Conservation (phyloP, 2,797 vertebrate species). For the Mionectes olivaceus region DNA sequence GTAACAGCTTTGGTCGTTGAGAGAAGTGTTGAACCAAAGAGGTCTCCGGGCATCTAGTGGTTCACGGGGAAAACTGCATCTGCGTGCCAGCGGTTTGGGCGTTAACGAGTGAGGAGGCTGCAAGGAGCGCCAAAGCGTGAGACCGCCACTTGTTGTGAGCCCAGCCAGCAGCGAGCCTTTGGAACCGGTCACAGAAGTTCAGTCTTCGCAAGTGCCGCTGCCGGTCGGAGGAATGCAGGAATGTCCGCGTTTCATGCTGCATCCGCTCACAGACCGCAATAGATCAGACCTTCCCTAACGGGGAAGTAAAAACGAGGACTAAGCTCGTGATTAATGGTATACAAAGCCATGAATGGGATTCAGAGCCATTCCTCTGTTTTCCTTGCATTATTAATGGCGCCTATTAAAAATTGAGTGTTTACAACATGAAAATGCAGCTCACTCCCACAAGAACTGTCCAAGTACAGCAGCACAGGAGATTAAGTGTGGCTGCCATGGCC, state of each 20-base stretch:
- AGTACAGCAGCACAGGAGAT: neutral
- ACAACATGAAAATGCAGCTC: neutral
- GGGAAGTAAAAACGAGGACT: neutral
- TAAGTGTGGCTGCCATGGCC: neutral
- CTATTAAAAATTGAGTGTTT: neutral
- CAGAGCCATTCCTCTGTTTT: neutral
- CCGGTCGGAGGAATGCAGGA: neutral
- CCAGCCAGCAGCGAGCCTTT: accelerated
- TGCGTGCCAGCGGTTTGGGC: neutral
- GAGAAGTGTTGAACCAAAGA: neutral
- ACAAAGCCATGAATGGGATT: neutral
- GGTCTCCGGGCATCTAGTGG: conserved; percentile 68
- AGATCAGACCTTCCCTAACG: neutral
- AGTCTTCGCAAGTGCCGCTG: neutral
- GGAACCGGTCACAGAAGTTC: neutral
- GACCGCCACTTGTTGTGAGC: neutral
- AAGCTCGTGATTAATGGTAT: neutral
- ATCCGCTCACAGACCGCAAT: neutral
- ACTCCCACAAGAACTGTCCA: neutral
- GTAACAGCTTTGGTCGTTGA: neutral
- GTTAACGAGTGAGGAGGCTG: neutral
- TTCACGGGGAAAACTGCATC: neutral
- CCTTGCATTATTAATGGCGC: neutral
- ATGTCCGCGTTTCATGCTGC: accelerated
- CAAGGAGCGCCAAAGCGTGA: neutral